Base-by-base conservation (phyloP, 2,797 vertebrate genomes). In the Hyperoplus lanceolatus region DNA sequence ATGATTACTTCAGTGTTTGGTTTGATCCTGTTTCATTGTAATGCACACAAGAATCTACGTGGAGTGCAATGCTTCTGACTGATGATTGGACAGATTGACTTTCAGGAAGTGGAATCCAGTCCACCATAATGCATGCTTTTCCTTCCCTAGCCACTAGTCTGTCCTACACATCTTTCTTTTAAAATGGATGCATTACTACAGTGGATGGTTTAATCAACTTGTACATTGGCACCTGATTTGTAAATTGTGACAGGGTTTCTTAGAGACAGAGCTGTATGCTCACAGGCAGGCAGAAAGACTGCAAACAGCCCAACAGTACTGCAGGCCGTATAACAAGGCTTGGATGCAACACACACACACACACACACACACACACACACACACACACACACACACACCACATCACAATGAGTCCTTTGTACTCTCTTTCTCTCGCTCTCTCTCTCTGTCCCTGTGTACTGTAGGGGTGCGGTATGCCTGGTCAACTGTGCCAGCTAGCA, bases 391-490 rank as follows among this genome's bases (percentile, higher is more conserved):
- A 50, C 48, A 50, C 51, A 54, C 51, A 54, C 51, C 72, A 76
- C 73, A 50, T 36, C 85, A 95, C 94, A 96, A 95, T 93, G 88
- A 85, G 80, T 70, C 89, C 91, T 94, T 96, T 96, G 93, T 95
- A 49, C 87, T 86, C 81, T 50, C 82, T 91, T 81, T 91, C 84
- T 92, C 88, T 55, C 81, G 90, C 87, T 55, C 81, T 91, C 86
- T 85, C 80, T 54, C 82, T 91, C 81, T 90, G 84, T 92, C 89
- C 84, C 87, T 84, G 90, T 89, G 92, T 86, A 76, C 75, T 82
- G 86, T 89, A 89, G 87, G 87, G 92, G 87, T 85, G 85, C 86
- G 55, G 86, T 89, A 89, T 90, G 86, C 91, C 86, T 92, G 86
- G 86, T 93, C 87, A 77, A 75, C 90, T 85, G 87, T 94, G 93